These are phyloP conservation scores for Cyrtodaria siliqua DNA, from an alignment of 2,888 invertebrate genomes.

Conservation along the genomic window DNA sequence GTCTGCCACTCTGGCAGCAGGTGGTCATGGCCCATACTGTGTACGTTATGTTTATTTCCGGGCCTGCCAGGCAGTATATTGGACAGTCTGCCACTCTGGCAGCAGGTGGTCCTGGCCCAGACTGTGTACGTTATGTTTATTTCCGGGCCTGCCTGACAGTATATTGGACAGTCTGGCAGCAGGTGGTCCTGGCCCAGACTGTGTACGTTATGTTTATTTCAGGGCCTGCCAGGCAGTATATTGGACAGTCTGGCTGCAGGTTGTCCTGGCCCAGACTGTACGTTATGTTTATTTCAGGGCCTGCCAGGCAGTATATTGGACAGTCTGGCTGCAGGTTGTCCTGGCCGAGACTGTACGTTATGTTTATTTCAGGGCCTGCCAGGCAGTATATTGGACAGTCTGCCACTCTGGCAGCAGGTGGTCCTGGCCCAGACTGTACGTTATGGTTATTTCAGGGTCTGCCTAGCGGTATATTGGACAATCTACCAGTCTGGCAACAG, in stretches of 20 bases:
- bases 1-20: constrained; percentile 88
- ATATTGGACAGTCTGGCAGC: too few species aligned
- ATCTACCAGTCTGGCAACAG: constrained; percentile 88
- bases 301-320: too few species aligned
- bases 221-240: constrained; percentile 87
- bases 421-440: constrained; percentile 91
- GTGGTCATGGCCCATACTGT: constrained; percentile 91
- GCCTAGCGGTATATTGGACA: constrained; percentile 86
- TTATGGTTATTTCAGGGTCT: constrained; percentile 84
- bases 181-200: too few species aligned
- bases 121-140: constrained; percentile 91
- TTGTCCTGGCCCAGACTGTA: constrained; percentile 91
- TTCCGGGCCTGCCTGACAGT: too few species aligned
- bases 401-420: constrained; percentile 89
- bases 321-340: too few species aligned
- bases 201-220: too few species aligned
- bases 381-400: constrained; percentile 84
- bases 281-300: too few species aligned
- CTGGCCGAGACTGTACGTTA: too few species aligned
- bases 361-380: constrained; percentile 86
- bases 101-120: constrained; percentile 91
- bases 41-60: constrained; percentile 88
- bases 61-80: constrained; percentile 87
- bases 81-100: constrained; percentile 87
- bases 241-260: constrained; percentile 88